Evolutionary conservation across 2,797 vertebrate species (phyloP), one percentile per base, ranked within the genome.

Genomic region (Octomys mimax): DNA sequence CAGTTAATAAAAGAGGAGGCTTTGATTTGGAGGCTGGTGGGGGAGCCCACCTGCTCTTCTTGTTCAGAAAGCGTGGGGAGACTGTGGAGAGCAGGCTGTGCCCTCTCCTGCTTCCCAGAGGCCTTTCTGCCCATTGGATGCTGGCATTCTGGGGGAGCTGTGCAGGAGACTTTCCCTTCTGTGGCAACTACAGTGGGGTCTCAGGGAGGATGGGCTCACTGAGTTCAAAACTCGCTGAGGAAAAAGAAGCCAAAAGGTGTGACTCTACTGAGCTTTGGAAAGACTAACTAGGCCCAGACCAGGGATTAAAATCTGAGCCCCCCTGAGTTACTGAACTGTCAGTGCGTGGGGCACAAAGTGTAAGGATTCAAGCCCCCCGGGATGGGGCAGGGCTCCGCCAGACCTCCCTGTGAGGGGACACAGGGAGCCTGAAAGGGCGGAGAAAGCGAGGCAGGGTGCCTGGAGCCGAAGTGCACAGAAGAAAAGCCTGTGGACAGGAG

Each of bases 141-240:
- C 9, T 19, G 31, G 16, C 2, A 0, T 68, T 49, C 16, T 7
- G 4, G 49, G 5, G 19, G 13, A 4, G 57, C 1, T 12, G 2
- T 2, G 59, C 42, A 28, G 13, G 61, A 31, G 36, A 31, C n/a
- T 5, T 49, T 21, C 42, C 11, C 9, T 16, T 62, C 26, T 0
- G 0, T 4, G 31, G 64, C 7, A 16, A 28, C 49, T 26, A 9
- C 31, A 39, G 57, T 6, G 82, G 8, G 18, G 7, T 21, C 33
- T 33, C 19, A 21, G 78, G 66, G 39, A 52, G 12, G 1, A 7
- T 2, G 9, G 54, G 21, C 2, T 18, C 6, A 31, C 36, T 68
- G 52, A 19, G 11, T 54, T 22, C 49, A 39, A 52, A 77, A 21
- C 57, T 66, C 54, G 4, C 0, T 7, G 54, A 68, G 28, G 75